Evolutionary conservation across 1,140 invertebrate species (phyloP).

Genomic region (Drosophila bocki): DNA sequence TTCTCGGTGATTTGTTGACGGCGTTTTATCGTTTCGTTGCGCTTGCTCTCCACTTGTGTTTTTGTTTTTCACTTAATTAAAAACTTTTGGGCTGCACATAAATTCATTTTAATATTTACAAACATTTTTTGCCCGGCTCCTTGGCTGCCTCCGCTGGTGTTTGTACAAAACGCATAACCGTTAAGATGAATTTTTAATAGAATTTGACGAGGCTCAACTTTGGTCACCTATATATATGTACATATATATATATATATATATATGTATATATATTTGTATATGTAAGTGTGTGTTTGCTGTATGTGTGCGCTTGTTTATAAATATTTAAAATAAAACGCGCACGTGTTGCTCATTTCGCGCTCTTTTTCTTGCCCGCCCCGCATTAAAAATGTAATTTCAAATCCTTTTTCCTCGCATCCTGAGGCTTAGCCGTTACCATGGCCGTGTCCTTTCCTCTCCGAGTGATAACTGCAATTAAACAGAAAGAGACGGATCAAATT

Average conservation of each 20-base stretch:
- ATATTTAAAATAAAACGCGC: slow-evolving; percentile 75
- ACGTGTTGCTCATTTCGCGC: slow-evolving; percentile 72
- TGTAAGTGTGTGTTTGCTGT: slow-evolving; percentile 6
- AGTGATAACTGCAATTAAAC: slow-evolving; percentile 63
- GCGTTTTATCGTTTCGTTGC: slow-evolving; percentile 33
- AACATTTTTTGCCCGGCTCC: slow-evolving; percentile 61
- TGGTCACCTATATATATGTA: slow-evolving; percentile 19
- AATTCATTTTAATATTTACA: slow-evolving; percentile 83
- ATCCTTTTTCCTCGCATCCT: slow-evolving; percentile 62
- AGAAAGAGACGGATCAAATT: slow-evolving; percentile 8
- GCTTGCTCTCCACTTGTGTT: slow-evolving; percentile 31
- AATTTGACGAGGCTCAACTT: slow-evolving; percentile 68
- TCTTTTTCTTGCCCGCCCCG: slow-evolving; percentile 23
- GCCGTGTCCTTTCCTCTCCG: slow-evolving; percentile 23
- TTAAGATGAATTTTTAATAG: slow-evolving; percentile 81
- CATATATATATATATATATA: slow-evolving; percentile 2
- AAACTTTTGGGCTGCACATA: slow-evolving; percentile 78
- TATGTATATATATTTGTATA: slow-evolving; percentile 1
- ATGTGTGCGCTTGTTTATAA: slow-evolving; percentile 59
- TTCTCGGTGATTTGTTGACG: slow-evolving; percentile 26
- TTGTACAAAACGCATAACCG: slow-evolving; percentile 74
- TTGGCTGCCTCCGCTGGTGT: slow-evolving; percentile 37
- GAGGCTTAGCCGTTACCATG: slow-evolving; percentile 20
- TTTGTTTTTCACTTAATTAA: slow-evolving; percentile 81
- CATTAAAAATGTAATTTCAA: slow-evolving; percentile 67